Base-by-base conservation (phyloP, 1,140 invertebrate genomes). In the Drosophila arizonae region DNA sequence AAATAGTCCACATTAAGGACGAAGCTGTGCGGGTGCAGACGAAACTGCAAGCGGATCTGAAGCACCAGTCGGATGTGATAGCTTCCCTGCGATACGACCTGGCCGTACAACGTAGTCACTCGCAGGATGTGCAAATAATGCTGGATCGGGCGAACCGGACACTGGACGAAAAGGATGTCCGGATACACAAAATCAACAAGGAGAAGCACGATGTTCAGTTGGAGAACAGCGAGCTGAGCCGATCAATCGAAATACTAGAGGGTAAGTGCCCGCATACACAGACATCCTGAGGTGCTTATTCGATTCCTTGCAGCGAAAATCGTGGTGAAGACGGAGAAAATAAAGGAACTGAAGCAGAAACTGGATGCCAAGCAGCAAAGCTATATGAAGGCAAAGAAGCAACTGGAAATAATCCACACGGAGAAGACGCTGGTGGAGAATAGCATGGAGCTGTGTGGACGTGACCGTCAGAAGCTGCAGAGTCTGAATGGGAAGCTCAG, bases 401-500 rank as follows among this genome's bases (percentile, higher is more conserved):
- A 95, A 55, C 94, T 95, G 78, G 94, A 96, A 75, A 92, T 92
- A 1, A 91, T 95, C 0, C 90, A 93, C 24, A 92, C 93, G 13
- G 95, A 96, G 68, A 90, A 94, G 36, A 94, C 94, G 74, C 79
- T 93, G 11, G 92, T 93, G 66, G 93, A 93, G 77, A 95, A 95
- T 85, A 93, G 92, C 61, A 80, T 95, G 2, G 92, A 93, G 26
- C 92, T 94, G 76, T 91, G 93, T 2, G 92, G 93, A 50, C 93
- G 93, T 11, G 95, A 96, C 80, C 92, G 94, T 2, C 91, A 93
- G 2, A 94, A 94, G 52, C 90, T 95, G 73, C 95, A 84, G 6
- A 90, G 80, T 13, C 94, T 95, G 64, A 81, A 95, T 33, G 94
- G 93, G 21, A 76, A 79, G 36, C 39, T 77, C 26, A 41, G 52